Base-by-base conservation (phyloP, 2,797 vertebrate species). In the Taeniopygia guttata region DNA sequence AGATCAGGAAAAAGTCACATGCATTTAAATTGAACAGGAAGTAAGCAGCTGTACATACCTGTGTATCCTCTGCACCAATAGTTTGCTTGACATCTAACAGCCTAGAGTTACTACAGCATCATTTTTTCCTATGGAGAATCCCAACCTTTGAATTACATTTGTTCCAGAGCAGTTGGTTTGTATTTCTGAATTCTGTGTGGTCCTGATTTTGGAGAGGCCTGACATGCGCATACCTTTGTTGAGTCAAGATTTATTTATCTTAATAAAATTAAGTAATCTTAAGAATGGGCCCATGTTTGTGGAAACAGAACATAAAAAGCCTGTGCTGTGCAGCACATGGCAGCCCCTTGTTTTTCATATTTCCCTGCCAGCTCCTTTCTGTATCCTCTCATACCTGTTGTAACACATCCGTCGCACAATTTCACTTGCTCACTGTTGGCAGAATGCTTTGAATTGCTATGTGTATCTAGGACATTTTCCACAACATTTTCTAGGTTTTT, bases 391-490 rank as follows among this genome's bases (percentile, higher is more conserved):
- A 2, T 6, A 10, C 56, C 30, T 73, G 13, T 75, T 64, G 13
- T 43, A 85, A 10, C 2, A 7, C 0, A 0, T 69, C 11, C 1
- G 1, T 13, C 42, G 30, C 13, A 21, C 21, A n/a, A 18, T 79
- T 84, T 38, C 16, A 38, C 25, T 62, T 55, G 10, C 55, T 83
- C 18, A 2, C 27, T 38, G 26, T 54, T 83, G 82, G n/a, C 45
- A 56, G 27, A 55, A 45, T 69, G 46, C 40, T 92, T 86, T 86
- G 20, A 48, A 40, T 79, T 79, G 16, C 36, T 46, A 1, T 7
- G 6, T 76, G 18, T 26, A 13, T 34, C 15, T 62, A 22, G 69
- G 56, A 67, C 10, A 8, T 36, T 63, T 75, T 67, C 26, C 36
- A 43, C 32, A 49, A 46, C 0, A 6, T 49, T 12, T n/a, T 62